Percentiles rank a stretch among this genome's conserved stretches.
phyloP scores from a whole-genome alignment of 2,113 vertebrate species.

The Rattus norvegicus region GRCr8 NC_086028.1:100236001-100236500 shows the following conservation, averaged over 20 bases:
- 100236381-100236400: not conserved
- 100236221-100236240: not conserved
- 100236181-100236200: not conserved
- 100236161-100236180: not conserved
- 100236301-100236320: not conserved
- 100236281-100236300: not conserved
- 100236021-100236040: too few relatives aligned
- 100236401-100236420: rapidly evolving
- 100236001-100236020: not conserved
- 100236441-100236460: rapidly evolving
- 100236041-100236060: not conserved
- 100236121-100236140: not conserved
- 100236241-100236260: not conserved
- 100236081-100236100: not conserved
- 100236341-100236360: too few relatives aligned
- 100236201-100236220: not conserved
- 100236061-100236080: constrained; percentile 63
- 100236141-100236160: not conserved
- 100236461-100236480: not conserved
- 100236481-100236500: not conserved
- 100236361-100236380: too few relatives aligned
- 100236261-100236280: not conserved
- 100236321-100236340: not conserved
- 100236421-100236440: not conserved
- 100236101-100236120: not conserved